Conservation (phyloP, 2,113 vertebrate genomes). For the Myrmecophaga tridactyla region DNA sequence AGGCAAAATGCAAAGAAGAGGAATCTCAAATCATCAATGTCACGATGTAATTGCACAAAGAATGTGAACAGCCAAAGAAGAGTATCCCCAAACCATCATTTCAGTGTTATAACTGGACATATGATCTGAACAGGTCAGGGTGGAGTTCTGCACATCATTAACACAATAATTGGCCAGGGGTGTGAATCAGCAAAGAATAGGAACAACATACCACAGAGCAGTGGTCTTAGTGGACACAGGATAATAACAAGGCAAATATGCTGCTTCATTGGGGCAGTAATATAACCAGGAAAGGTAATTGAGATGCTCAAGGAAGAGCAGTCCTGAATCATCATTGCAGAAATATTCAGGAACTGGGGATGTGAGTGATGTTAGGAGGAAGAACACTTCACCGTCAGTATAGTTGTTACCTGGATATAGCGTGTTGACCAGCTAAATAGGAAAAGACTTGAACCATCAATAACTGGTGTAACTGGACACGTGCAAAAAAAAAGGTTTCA, state of each 20-base stretch:
- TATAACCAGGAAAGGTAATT: neutral
- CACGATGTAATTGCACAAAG: neutral
- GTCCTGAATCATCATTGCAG: neutral
- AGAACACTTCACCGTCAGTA: neutral
- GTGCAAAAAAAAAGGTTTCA: neutral
- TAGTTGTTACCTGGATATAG: too few relatives aligned
- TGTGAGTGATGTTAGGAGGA: neutral
- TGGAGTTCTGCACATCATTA: neutral
- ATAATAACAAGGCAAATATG: neutral
- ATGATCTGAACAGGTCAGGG: neutral
- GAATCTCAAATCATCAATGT: neutral
- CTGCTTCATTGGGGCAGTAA: neutral
- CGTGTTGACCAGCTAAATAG: too few relatives aligned
- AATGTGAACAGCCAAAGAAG: neutral
- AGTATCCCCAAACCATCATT: rapidly evolving
- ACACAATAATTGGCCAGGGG: neutral
- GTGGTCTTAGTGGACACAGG: neutral
- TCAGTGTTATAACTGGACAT: neutral
- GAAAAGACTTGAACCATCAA: neutral
- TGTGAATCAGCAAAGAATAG: neutral
- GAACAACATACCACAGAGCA: neutral
- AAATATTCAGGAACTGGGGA: neutral
- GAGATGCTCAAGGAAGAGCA: neutral
- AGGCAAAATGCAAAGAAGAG: neutral
- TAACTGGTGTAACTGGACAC: neutral